Base-by-base conservation (phyloP, 2,113 vertebrate genomes). In the Mormoops blainvillei region DNA sequence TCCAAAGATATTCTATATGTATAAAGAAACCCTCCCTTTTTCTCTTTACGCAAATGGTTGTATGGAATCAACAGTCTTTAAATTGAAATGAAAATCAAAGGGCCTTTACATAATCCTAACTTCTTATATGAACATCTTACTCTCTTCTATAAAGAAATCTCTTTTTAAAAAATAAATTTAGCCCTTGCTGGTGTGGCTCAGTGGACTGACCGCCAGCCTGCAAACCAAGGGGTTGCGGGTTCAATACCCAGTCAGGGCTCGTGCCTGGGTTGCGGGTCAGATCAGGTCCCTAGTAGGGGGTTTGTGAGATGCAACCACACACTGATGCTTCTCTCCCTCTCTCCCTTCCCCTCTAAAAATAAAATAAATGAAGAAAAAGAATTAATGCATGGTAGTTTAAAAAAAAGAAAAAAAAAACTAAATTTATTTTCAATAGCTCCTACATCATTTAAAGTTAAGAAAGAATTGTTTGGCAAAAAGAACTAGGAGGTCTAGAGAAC, bases 51-150 rank as follows among this genome's bases (percentile, higher is more conserved):
- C 36, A 88, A 89, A 78, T 38, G 36, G 33, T 38, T 77, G 5
- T 78, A 61, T 7, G 19, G 18, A 93, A 68, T 45, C 67, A 85
- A 61, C 2, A 77, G 24, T 70, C 78, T 68, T 94, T 74, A 89
- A 48, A 41, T 9, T 65, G 50, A 96, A 89, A 93, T 65, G 71
- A 90, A 97, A 94, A 52, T 65, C 61, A 92, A 92, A 68, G 12
- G 45, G 63, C 81, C n/a, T 80, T 78, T 85, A 28, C 1, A 94
- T 74, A 74, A 95, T 18, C 14, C 19, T 95, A 82, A 90, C 5
- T 84, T 38, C 43, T 94, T 78, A 38, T 41, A 73, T 28, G 22
- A 94, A 71, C 52, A 65, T 5, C 76, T 71, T 67, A 89, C 22
- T 65, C 43, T 80, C 88, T 91, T 89, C 63, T 74, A 71, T 48